These are phyloP conservation scores for Cantharis lateralis DNA, from an alignment of 2,888 invertebrate species.

Conservation along the genomic window DNA sequence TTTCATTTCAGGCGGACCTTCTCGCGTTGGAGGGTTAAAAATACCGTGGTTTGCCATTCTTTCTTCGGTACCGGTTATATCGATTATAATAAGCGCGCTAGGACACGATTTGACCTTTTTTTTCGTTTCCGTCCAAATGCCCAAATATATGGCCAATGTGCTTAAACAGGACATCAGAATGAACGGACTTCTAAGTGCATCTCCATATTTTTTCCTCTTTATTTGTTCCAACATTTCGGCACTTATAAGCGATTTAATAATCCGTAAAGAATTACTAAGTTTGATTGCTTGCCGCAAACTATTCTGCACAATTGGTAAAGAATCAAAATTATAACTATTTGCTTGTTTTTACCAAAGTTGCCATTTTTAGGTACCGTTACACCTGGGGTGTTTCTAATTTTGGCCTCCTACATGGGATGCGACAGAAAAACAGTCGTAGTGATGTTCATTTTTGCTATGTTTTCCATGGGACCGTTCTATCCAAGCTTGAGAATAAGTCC, in stretches of 20 bases:
- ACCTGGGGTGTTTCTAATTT: conserved; percentile 65
- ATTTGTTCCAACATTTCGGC: neutral
- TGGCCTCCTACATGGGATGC: conserved; percentile 67
- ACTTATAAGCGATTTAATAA: neutral
- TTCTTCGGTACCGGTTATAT: conserved; percentile 73
- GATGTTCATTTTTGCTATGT: conserved; percentile 65
- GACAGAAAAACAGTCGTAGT: conserved; percentile 57
- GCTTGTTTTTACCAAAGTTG: neutral
- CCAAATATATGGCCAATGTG: conserved; percentile 71
- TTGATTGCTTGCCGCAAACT: conserved; percentile 50
- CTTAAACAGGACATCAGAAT: conserved; percentile 42
- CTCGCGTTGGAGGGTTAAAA: neutral
- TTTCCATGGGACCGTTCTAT: conserved; percentile 71
- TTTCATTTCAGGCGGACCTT: neutral
- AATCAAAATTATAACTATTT: neutral
- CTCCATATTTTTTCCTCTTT: neutral
- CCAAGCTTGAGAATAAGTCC: conserved; percentile 70
- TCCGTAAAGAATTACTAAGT: neutral
- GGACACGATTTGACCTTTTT: conserved; percentile 75
- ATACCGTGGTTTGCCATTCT: conserved; percentile 67
- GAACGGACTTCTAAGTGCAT: neutral
- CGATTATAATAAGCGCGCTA: conserved; percentile 72
- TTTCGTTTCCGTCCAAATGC: conserved; percentile 71
- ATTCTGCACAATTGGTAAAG: conserved; percentile 60
- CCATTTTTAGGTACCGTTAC: conserved; percentile 62